Evolutionary conservation across 2,888 invertebrate genomes (phyloP), one percentile per base, ranked within the genome.

Genomic region (Papilio elwesi): DNA sequence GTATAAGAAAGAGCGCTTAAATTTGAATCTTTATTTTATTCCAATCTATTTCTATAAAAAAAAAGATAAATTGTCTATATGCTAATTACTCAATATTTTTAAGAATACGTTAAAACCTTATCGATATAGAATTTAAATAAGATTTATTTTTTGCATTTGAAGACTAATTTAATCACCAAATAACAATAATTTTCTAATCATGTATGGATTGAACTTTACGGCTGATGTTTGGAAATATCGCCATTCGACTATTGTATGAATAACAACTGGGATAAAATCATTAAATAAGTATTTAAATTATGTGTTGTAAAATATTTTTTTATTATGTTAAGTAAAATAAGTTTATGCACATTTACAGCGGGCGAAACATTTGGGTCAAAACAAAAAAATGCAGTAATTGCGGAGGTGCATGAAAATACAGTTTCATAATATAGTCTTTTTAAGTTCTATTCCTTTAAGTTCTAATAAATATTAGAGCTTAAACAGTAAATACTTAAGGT

Each of bases 1-100:
- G 87, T 77, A 81, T 75, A 68, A 73, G 49, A 53, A 68, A 73
- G 49, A 53, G 71, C 75, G 74, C 68, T 66, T 64, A 49, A 43
- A 16, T 65, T 49, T 57, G 16, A 65, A 70, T 70, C 52, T 49
- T 70, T 65, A 53, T 65, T 43, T 16, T 47, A 63, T 63, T 63
- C 26, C 12, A 12, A 16, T 51, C 9, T 63, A 38, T 68, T 43
- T 64, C 13, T 16, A 9, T 47, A 43, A 26, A 10, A 15, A 43
- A n/a, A 15, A 26, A 68, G 55, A 68, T 15, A 67, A 12, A 67
- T 59, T 59, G 48, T 49, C 36, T 59, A 15, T 16, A 55, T 72
- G 59, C n/a, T 52, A 70, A 53, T 71, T 57, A 57, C 38, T 59
- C 38, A 48, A 65, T 57, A 49, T 48, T 68, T 38, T n/a, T 6